Percentiles rank a stretch among this genome's conserved stretches.
phyloP scores from a whole-genome alignment of 2,797 vertebrate species.

The Denticeps clupeoides region DNA sequence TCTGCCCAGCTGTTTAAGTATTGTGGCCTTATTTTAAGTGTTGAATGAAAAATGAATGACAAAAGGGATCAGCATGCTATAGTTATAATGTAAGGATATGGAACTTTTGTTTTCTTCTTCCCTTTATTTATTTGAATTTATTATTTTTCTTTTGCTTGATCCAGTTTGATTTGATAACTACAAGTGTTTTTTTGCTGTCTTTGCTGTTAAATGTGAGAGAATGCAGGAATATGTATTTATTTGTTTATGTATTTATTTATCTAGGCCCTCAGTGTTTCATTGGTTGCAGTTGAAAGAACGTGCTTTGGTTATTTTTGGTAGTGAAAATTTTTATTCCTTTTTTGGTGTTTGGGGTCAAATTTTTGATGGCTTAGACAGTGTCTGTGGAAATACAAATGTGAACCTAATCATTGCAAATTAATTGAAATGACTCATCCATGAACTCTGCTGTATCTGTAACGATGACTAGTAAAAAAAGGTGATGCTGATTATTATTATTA shows the following conservation, averaged over 20 bases:
- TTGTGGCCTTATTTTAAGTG: constrained; percentile 54
- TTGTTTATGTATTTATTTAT: constrained; percentile 25
- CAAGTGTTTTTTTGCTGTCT: not conserved
- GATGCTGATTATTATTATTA: constrained; percentile 26
- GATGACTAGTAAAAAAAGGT: constrained; percentile 30
- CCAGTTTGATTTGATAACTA: not conserved
- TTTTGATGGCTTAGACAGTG: constrained; percentile 43
- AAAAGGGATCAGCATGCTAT: not conserved
- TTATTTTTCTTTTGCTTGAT: not conserved
- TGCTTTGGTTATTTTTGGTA: constrained; percentile 11
- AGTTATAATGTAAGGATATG: no score
- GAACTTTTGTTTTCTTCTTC: not conserved
- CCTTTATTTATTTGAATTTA: constrained; percentile 6
- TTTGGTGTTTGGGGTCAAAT: constrained; percentile 31
- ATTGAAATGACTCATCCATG: constrained; percentile 18
- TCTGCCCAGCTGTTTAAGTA: constrained; percentile 45
- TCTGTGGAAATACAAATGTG: constrained; percentile 40
- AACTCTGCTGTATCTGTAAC: constrained; percentile 46
- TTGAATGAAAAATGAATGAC: constrained; percentile 17
- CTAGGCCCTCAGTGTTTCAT: constrained; percentile 11
- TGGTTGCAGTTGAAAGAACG: constrained; percentile 7
- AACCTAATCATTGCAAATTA: constrained; percentile 6
- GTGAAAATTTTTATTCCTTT: constrained; percentile 12
- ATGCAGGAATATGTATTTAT: not conserved
- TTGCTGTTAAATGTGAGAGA: not conserved